phyloP scores from a whole-genome alignment of 2,113 vertebrate genomes.

The Indicator maculatus region DNA sequence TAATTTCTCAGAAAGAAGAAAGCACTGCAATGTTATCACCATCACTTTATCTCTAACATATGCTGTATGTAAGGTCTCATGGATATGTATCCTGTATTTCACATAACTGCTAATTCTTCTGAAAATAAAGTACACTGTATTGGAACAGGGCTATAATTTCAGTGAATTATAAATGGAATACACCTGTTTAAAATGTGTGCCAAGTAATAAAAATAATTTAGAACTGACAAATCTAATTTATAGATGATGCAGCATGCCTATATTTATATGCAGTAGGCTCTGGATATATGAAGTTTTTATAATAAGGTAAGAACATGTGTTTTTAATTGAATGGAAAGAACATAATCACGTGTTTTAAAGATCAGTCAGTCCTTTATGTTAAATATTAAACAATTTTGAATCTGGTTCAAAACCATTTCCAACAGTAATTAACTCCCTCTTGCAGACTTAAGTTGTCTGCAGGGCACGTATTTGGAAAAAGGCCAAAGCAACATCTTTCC shows the following conservation, averaged over 20 bases:
- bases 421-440: not conserved
- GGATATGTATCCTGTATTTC: not conserved
- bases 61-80: not conserved
- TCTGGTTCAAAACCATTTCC: not conserved
- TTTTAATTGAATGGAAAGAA: slow-evolving; percentile 18
- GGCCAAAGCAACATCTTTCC: not conserved
- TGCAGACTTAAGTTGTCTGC: not conserved
- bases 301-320: not conserved
- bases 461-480: not conserved
- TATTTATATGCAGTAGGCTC: not conserved
- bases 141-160: not conserved
- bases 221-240: not conserved
- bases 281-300: not conserved
- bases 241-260: not conserved
- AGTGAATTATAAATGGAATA: not conserved
- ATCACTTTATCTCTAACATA: not conserved
- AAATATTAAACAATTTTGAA: slow-evolving; percentile 30
- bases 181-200: not conserved
- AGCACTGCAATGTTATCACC: not conserved
- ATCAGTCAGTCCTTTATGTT: not conserved
- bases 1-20: too few species aligned
- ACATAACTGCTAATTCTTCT: not conserved
- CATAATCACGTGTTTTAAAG: slow-evolving; percentile 21
- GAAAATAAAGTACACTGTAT: not conserved
- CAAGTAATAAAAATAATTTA: not conserved